Conservation (phyloP, 2,113 vertebrate genomes). For the Callorhinus ursinus region DNA sequence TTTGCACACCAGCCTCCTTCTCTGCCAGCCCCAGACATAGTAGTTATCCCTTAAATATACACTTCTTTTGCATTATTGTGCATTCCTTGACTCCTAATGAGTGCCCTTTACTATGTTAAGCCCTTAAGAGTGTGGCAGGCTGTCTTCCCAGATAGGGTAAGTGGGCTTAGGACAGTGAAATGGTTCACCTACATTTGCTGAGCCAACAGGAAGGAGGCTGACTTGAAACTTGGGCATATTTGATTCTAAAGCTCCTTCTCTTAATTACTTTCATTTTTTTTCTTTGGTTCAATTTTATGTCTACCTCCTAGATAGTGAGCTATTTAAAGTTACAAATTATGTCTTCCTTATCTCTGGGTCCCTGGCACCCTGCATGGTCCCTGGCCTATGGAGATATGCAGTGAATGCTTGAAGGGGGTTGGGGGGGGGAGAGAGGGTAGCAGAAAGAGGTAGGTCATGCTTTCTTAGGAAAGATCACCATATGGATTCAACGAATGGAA, state of each 20-base stretch:
- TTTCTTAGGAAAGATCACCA: not conserved
- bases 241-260: not conserved
- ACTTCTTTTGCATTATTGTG: not conserved
- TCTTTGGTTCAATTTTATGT: not conserved
- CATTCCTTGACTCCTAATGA: not conserved
- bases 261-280: not conserved
- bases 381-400: not conserved
- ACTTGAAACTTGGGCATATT: not conserved
- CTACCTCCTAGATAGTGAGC: not conserved
- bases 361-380: not conserved
- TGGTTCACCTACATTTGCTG: not conserved
- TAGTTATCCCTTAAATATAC: not conserved
- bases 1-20: not conserved
- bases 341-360: not conserved
- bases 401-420: not conserved
- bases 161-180: not conserved
- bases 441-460: fast-evolving
- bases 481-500: not conserved
- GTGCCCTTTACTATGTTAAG: fast-evolving
- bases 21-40: not conserved
- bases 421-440: not conserved
- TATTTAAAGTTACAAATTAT: not conserved
- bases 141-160: not conserved
- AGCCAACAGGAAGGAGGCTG: not conserved
- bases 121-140: not conserved